Evolutionary conservation across 30 jellyfish, hydroid and myxozoan genomes (phyloP).

Genomic region (Pseudorhiza aurosa): DNA sequence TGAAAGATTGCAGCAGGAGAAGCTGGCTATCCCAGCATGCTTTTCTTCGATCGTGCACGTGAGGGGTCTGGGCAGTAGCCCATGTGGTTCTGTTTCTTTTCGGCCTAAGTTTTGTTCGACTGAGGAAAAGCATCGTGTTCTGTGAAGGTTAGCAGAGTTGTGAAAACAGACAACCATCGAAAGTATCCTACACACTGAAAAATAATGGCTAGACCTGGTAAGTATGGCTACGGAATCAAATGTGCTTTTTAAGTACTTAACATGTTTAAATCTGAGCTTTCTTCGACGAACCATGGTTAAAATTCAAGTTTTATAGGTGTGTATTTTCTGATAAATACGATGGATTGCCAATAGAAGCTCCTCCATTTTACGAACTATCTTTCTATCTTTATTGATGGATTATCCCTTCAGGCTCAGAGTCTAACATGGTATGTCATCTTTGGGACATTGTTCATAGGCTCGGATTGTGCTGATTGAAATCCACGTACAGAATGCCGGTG

Average conservation of each 20-base stretch:
- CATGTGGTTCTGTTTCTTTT: constrained; percentile 36
- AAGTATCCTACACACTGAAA: background rate
- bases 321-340: too few relatives aligned
- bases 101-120: constrained; percentile 4
- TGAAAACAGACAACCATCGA: background rate
- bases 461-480: too few relatives aligned
- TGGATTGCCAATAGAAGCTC: too few relatives aligned
- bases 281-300: background rate
- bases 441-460: too few relatives aligned
- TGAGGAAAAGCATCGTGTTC: background rate
- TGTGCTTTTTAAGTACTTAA: too few relatives aligned
- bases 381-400: too few relatives aligned
- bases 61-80: constrained; percentile 55
- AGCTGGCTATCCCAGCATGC: constrained; percentile 37
- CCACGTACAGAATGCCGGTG: too few relatives aligned
- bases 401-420: too few relatives aligned
- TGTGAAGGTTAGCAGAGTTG: background rate
- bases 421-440: too few relatives aligned
- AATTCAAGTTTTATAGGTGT: background rate
- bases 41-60: background rate
- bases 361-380: too few relatives aligned
- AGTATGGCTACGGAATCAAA: too few relatives aligned
- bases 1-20: constrained; percentile 32
- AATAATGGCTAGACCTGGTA: constrained; percentile 65
- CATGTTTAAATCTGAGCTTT: background rate